Percentiles rank a stretch among this genome's conserved stretches.
Evolutionary conservation across 2,797 vertebrate species (phyloP).

Genomic region (Yasuhikotakia modesta): DNA sequence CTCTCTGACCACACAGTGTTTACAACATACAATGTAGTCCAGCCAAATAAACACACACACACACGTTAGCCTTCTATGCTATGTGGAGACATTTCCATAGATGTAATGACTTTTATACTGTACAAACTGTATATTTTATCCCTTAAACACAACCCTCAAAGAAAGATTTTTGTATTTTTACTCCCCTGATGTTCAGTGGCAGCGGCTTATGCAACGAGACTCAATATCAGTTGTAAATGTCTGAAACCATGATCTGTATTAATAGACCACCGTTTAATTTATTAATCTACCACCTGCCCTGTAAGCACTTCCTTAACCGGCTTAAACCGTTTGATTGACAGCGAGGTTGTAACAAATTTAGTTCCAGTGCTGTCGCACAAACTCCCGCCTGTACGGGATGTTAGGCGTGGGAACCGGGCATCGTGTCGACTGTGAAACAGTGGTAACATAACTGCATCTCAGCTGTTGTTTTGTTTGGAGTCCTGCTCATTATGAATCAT

Average conservation of each 20-base stretch:
- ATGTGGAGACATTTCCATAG: background rate
- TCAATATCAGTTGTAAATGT: background rate
- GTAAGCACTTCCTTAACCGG: background rate
- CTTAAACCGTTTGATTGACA: slow-evolving; percentile 22
- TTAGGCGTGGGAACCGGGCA: slow-evolving; percentile 32
- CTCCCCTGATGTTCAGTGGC: too few relatives aligned
- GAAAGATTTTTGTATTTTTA: too few relatives aligned
- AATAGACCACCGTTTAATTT: slow-evolving; percentile 5
- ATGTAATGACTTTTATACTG: background rate
- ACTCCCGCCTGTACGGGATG: slow-evolving; percentile 22
- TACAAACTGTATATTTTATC: too few relatives aligned
- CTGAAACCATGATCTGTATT: slow-evolving; percentile 18
- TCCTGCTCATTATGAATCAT: slow-evolving; percentile 63
- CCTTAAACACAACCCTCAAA: too few relatives aligned
- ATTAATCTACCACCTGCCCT: slow-evolving; percentile 14
- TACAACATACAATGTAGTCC: slow-evolving; percentile 40
- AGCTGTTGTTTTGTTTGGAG: slow-evolving; percentile 63
- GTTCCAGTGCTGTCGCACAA: background rate
- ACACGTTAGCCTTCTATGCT: background rate
- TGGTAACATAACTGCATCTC: slow-evolving; percentile 59
- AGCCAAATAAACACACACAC: slow-evolving; percentile 24
- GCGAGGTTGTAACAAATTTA: slow-evolving; percentile 25
- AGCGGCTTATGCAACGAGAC: background rate
- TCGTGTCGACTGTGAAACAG: slow-evolving; percentile 43
- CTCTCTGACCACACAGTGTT: slow-evolving; percentile 46